These are phyloP conservation scores for Neomonachus schauinslandi DNA, from an alignment of 2,113 vertebrate species.

Conservation along the genomic window DNA sequence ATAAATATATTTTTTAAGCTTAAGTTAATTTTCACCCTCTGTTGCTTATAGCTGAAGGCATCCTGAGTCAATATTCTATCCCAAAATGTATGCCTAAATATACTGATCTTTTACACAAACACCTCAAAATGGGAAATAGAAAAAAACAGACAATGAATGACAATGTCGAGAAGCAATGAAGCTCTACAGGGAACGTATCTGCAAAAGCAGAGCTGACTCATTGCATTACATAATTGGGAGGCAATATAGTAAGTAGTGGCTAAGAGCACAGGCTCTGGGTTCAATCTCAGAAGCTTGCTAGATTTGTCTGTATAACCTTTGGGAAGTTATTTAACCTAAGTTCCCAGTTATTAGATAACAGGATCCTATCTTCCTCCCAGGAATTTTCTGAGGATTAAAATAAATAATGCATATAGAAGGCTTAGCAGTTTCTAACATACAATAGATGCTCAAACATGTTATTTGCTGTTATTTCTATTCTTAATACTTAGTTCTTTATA, in stretches of 20 bases:
- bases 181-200: rapidly evolving
- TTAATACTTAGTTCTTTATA: background rate
- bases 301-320: no score
- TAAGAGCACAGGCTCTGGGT: background rate
- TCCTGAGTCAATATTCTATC: background rate
- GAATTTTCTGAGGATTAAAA: constrained; percentile 13
- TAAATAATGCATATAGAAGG: background rate
- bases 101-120: background rate
- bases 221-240: rapidly evolving
- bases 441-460: background rate
- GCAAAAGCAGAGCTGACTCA: background rate
- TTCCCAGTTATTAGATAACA: background rate
- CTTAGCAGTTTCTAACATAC: background rate
- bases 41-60: background rate
- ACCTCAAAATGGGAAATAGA: background rate
- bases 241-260: background rate
- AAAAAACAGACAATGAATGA: background rate
- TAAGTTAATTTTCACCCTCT: background rate
- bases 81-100: background rate
- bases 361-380: background rate
- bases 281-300: background rate
- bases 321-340: background rate
- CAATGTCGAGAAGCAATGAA: background rate
- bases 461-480: background rate
- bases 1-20: background rate